Conservation (phyloP, 2,888 invertebrate genomes). For the Cephus spinipes region DNA sequence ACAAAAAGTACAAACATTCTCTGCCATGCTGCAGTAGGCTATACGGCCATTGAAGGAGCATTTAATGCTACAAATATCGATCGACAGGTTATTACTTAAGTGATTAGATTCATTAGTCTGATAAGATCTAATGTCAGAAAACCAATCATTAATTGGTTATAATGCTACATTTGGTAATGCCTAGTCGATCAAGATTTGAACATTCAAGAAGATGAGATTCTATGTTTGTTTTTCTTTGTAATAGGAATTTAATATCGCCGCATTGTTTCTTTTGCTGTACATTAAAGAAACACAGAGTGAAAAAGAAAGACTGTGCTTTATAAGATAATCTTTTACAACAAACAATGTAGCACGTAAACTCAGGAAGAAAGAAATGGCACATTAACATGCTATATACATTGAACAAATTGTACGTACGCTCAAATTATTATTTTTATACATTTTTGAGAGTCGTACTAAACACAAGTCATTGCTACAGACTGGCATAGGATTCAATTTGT, state of each 20-base stretch:
- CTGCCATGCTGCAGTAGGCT: slow-evolving; percentile 58
- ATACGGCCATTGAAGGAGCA: neutral
- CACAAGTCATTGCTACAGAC: neutral
- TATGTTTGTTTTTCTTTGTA: neutral
- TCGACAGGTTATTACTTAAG: neutral
- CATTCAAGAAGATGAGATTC: neutral
- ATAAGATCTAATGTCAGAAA: neutral
- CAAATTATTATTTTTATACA: neutral
- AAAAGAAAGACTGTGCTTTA: neutral
- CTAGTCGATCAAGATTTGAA: neutral
- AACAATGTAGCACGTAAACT: slow-evolving; percentile 15
- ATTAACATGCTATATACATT: slow-evolving; percentile 26
- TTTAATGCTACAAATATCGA: slow-evolving; percentile 5
- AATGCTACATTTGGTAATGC: neutral
- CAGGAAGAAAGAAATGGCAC: slow-evolving; percentile 24
- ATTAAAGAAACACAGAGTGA: neutral
- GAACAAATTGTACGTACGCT: slow-evolving; percentile 6
- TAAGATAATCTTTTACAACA: neutral
- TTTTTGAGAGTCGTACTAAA: slow-evolving; percentile 1
- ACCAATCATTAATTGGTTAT: neutral
- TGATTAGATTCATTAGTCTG: neutral
- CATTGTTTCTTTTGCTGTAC: neutral
- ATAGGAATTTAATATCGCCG: neutral
- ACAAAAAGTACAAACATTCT: slow-evolving; percentile 60
- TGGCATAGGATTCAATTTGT: neutral